Evolutionary conservation across 53 echinoderm and acorn worm species (phyloP), one percentile per base, ranked within the genome.

Genomic region (Glandiceps talaboti): DNA sequence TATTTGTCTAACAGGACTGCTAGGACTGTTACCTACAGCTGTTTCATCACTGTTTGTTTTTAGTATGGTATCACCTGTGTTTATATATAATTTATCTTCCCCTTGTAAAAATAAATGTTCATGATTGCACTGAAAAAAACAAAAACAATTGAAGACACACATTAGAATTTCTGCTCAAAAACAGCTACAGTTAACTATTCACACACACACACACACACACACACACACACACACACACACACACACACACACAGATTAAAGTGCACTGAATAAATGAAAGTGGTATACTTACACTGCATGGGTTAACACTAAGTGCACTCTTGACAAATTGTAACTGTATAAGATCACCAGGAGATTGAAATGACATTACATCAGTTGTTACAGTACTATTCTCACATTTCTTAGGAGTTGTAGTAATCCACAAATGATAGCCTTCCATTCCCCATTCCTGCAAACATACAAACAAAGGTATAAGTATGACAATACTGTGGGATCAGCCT

Each of bases 71-170:
- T 93, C 99, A 33, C 93, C 99, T 27, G 91, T 94, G 73, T 93
- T 99, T 1, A 99, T 85, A 79, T 93, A 99, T 14, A 99, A 75
- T 28, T 88, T 84, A 32, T 93, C 93, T 33, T 89, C 93, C 28
- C 99, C 99, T 90, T 93, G 99, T 29, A 97, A 90, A 75, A 99
- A 89, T 74, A 99, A 87, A 76, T 99, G 99, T 80, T 99, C 92
- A 86, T 94, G 93, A 33, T 99, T 99, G 75, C 93, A 85, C 99
- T 99, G 88, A n/a, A n/a, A n/a, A n/a, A n/a, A n/a, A n/a, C n/a
- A n/a, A n/a, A n/a, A n/a, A n/a, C n/a, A n/a, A n/a, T n/a, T n/a
- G n/a, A n/a, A n/a, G n/a, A n/a, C n/a, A n/a, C n/a, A n/a, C n/a
- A n/a, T n/a, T n/a, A n/a, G n/a, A n/a, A n/a, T n/a, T n/a, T n/a